Percentiles rank a stretch among this genome's conserved stretches.
Conservation (phyloP, 1,140 invertebrate genomes). For the Drosophila rufa region DNA sequence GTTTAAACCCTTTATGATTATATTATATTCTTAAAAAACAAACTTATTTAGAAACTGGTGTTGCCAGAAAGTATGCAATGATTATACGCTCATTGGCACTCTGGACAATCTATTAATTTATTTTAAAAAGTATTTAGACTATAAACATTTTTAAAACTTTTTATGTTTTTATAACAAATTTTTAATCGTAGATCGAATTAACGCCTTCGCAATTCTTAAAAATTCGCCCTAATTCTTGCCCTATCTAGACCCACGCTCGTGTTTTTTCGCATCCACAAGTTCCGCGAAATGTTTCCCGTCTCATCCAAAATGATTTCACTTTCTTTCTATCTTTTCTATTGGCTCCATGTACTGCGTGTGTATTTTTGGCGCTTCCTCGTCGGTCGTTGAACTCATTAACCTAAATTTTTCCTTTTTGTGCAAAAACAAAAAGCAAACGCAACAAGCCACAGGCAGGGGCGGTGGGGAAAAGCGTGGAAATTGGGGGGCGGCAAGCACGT, state of each 20-base stretch:
- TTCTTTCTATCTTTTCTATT: conserved; percentile 64
- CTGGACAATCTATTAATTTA: too few relatives aligned
- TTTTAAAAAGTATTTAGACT: too few relatives aligned
- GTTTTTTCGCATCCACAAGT: not conserved
- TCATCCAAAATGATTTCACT: conserved; percentile 50
- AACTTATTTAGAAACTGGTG: not conserved
- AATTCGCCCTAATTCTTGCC: not conserved
- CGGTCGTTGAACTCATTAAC: conserved; percentile 81
- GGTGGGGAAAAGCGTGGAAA: not conserved
- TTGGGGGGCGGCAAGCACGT: not conserved
- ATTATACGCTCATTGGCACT: not conserved
- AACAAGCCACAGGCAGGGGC: conserved; percentile 14
- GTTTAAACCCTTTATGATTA: too few relatives aligned
- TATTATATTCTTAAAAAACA: too few relatives aligned
- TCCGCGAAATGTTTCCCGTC: conserved; percentile 1
- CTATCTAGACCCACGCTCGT: conserved; percentile 5
- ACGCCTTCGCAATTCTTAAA: not conserved
- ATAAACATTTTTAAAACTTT: too few relatives aligned
- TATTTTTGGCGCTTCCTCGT: conserved; percentile 63
- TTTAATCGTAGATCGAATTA: too few relatives aligned
- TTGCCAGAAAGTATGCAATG: not conserved
- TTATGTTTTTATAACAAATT: too few relatives aligned
- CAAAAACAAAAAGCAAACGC: conserved; percentile 55
- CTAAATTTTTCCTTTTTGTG: conserved; percentile 65
- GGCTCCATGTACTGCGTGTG: conserved; percentile 32